Evolutionary conservation across 1,140 invertebrate genomes (phyloP), one percentile per base, ranked within the genome.

Genomic region (Drosophila kanapiae): DNA sequence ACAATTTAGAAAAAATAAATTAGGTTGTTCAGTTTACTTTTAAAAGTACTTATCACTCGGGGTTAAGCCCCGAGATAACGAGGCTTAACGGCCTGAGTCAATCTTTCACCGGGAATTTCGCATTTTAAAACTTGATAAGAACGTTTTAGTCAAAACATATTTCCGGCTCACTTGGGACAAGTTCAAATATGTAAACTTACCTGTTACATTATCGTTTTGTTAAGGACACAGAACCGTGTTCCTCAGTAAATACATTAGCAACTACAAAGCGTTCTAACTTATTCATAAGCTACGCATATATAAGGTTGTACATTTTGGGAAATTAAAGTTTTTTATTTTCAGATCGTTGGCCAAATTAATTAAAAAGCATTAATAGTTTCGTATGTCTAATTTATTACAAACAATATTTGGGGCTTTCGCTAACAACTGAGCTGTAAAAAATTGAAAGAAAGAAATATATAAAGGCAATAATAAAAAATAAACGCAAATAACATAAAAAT

Each of bases 351-450:
- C 37, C 54, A 68, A 61, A 63, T 53, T 51, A 75, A 77, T 79
- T 51, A 71, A 87, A 88, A 90, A 90, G 70, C 78, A 74, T 64
- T 65, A 56, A 62, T 53, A 48, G 40, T 49, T 70, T 63, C 45
- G 54, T 82, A 71, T 68, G 58, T 45, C 86, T 90, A 90, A 77
- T 91, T 90, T 90, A 90, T 91, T 85, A 90, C 82, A 85, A 82
- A 38, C 61, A 57, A 51, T 90, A 71, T 69, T 69, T 80, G 64
- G 27, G 70, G 51, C 56, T 82, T 80, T 60, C 59, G 64, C 76
- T 91, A 90, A 71, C 80, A 90, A 91, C 86, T 91, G 86, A 90
- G 85, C 85, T 90, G 85, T 56, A 90, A 90, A 85, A 85, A 82
- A 82, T 58, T 51, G 56, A 68, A 71, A 53, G 56, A 60, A 37